Evolutionary conservation across 2,797 vertebrate species (phyloP).

Genomic region (Thripadectes ignobilis): DNA sequence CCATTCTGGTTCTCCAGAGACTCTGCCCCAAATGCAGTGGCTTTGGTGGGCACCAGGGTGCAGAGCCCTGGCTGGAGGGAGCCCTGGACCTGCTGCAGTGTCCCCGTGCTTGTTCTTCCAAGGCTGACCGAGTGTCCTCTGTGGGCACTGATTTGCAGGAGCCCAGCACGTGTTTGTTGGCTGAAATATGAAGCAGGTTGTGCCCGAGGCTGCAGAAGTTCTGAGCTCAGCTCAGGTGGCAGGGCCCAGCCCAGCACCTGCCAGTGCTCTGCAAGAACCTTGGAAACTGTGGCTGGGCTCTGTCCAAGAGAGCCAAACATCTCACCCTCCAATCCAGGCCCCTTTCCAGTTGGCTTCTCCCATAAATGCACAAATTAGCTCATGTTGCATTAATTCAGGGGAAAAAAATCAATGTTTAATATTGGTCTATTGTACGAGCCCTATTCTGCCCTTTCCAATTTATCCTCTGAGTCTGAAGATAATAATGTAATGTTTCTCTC

Average conservation of each 20-base stretch:
- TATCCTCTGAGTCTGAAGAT: neutral
- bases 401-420: neutral
- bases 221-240: neutral
- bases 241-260: neutral
- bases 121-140: neutral
- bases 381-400: neutral
- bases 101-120: neutral
- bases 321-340: neutral
- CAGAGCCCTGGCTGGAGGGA: neutral
- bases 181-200: accelerated
- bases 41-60: slow-evolving; percentile 46
- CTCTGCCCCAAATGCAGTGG: slow-evolving; percentile 55
- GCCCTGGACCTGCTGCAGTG: neutral
- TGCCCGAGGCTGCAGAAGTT: neutral
- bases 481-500: neutral
- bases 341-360: neutral
- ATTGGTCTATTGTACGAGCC: accelerated
- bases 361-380: neutral
- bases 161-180: neutral
- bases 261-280: neutral
- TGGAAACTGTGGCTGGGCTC: neutral
- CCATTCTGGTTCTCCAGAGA: slow-evolving; percentile 47
- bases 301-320: neutral
- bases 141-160: neutral
- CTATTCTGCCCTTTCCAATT: neutral